A percentile compares a stretch with the other conserved stretches of the same genome.
Conservation (phyloP, 2,888 invertebrate species). For the Yponomeuta malinellus region DNA sequence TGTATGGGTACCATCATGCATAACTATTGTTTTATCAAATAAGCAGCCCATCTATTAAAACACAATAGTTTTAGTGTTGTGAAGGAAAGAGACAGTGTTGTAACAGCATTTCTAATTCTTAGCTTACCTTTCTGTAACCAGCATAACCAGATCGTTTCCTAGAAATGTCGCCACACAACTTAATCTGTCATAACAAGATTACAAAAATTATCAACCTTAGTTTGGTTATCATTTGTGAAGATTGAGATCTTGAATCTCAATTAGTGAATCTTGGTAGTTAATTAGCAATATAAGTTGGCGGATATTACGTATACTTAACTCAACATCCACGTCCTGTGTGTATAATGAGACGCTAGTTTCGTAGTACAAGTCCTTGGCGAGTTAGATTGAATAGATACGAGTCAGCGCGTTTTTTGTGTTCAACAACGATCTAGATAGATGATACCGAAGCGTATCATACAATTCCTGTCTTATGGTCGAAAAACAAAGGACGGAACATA, state of each 20-base stretch:
- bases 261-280: not conserved
- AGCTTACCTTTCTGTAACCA: not conserved
- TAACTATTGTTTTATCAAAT: too few species aligned
- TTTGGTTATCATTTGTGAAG: not conserved
- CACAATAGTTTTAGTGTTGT: too few species aligned
- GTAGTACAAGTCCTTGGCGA: slow-evolving; percentile 8
- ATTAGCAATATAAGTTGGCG: not conserved
- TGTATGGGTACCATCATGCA: too few species aligned
- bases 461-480: not conserved
- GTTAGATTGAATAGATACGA: not conserved
- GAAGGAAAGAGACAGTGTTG: not conserved
- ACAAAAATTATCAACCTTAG: not conserved
- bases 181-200: not conserved
- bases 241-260: not conserved
- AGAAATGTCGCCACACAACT: not conserved
- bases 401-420: slow-evolving; percentile 2
- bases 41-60: too few species aligned
- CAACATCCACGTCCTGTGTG: not conserved
- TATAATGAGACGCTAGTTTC: slow-evolving; percentile 4
- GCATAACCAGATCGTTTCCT: not conserved
- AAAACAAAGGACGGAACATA: slow-evolving; percentile 10
- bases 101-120: not conserved
- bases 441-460: not conserved
- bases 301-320: not conserved
- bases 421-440: not conserved